Evolutionary conservation across 2,797 vertebrate genomes (phyloP).

Genomic region (Hozukius guyotensis): DNA sequence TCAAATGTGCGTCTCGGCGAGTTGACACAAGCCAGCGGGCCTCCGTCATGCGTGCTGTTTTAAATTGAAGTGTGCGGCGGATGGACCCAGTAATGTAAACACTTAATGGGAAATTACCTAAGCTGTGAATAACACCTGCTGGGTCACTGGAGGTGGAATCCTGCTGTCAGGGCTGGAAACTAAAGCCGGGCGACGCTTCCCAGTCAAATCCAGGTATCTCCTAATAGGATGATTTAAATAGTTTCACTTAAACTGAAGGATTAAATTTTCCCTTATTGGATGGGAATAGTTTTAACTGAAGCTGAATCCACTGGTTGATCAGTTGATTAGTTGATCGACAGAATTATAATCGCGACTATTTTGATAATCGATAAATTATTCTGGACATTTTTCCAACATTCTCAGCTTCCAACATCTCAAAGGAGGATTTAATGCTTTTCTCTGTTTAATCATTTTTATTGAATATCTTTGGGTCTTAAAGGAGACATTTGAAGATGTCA

Average conservation of each 20-base stretch:
- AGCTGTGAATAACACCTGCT: slow-evolving; percentile 14
- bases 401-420: too few relatives aligned
- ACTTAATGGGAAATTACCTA: slow-evolving; percentile 49
- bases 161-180: not conserved
- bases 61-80: slow-evolving; percentile 32
- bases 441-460: too few relatives aligned
- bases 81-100: slow-evolving; percentile 27
- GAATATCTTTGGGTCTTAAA: not conserved
- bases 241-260: too few relatives aligned
- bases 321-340: too few relatives aligned
- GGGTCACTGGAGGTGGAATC: not conserved
- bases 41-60: slow-evolving; percentile 47
- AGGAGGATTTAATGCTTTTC: too few relatives aligned
- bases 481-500: not conserved
- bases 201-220: not conserved
- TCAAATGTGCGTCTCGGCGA: slow-evolving; percentile 42
- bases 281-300: too few relatives aligned
- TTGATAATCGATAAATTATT: not conserved
- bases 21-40: slow-evolving; percentile 34
- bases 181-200: not conserved
- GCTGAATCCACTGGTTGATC: not conserved
- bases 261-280: not conserved
- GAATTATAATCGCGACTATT: not conserved
- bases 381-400: too few relatives aligned
- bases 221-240: not conserved